These are phyloP conservation scores for Noctua pronuba DNA, from an alignment of 2,888 invertebrate species.

Conservation along the genomic window DNA sequence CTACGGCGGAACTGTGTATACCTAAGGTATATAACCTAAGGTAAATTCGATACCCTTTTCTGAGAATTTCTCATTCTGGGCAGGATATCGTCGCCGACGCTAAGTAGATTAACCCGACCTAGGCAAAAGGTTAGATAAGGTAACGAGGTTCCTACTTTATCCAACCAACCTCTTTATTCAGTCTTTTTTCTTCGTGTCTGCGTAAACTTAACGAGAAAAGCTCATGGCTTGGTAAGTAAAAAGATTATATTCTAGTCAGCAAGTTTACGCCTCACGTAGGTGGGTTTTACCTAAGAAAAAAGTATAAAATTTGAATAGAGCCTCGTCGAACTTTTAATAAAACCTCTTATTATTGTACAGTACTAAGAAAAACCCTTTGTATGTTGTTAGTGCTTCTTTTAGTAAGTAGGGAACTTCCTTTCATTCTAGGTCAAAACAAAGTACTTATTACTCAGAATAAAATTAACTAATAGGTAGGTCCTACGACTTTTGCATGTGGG, in stretches of 20 bases:
- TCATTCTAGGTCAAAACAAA: neutral
- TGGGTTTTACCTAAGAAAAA: neutral
- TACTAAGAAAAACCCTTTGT: neutral
- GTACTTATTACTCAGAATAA: too few relatives aligned
- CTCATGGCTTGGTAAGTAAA: neutral
- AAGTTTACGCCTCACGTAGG: neutral
- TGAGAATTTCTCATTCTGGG: conserved; percentile 14
- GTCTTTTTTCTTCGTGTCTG: neutral
- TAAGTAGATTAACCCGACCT: conserved; percentile 23
- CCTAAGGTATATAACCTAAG: neutral
- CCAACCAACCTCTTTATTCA: neutral
- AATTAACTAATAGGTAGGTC: too few relatives aligned
- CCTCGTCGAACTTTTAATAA: neutral
- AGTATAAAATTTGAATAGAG: neutral
- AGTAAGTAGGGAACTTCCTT: neutral
- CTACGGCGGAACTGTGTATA: too few relatives aligned
- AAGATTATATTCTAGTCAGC: neutral
- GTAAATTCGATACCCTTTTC: neutral
- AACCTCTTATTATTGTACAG: neutral
- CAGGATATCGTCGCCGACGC: conserved; percentile 22
- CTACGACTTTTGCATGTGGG: too few relatives aligned
- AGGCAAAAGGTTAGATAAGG: conserved; percentile 16
- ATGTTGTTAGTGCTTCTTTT: neutral
- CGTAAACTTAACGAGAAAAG: neutral
- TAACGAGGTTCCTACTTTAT: conserved; percentile 8